Base-by-base conservation (phyloP, 2,113 vertebrate species). In the Platysteira castanea region DNA sequence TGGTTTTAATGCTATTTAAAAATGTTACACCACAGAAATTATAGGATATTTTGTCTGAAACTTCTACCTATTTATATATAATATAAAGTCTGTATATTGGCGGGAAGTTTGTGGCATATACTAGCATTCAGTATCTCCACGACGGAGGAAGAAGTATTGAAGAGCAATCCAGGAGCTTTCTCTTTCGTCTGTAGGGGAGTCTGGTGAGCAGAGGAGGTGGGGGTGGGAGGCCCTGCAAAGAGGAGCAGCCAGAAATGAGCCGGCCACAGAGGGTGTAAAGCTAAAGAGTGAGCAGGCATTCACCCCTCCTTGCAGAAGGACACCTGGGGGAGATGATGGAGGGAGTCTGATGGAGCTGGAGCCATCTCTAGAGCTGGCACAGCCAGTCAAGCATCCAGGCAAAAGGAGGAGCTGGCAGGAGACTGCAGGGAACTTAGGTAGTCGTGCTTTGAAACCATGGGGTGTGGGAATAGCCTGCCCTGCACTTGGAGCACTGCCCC, bases 1-100 rank as follows among this genome's bases (percentile, higher is more conserved):
- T 95, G 84, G 28, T 97, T 95, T 95, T 91, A 95, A 90, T 90
- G 90, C 87, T 96, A 85, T 96, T 97, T 97, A 85, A 96, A 75
- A 85, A 91, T 42, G 81, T 92, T 93, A 83, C 86, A 81, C 77
- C 81, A 79, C 87, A 83, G 87, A 87, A 95, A 94, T 54, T 4
- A 84, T 52, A 91, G 60, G 83, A 42, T 93, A 95, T 97, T 97
- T 97, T 96, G 87, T 92, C 81, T 68, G 89, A 91, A 90, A 64
- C 90, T 70, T 94, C 83, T 74, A 96, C 75, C 35, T 97, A 95
- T 96, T 97, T 96, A 95, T 96, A 96, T 96, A 93, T 79, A 65
- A 73, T 80, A 76, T 23, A 30, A 90, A 92, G 84, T 86, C 69
- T 93, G 83, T 94, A 90, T 65, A 73, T 91, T 75, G 71, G 71